phyloP scores from a whole-genome alignment of 1,140 invertebrate genomes.

The Atta cephalotes region DNA sequence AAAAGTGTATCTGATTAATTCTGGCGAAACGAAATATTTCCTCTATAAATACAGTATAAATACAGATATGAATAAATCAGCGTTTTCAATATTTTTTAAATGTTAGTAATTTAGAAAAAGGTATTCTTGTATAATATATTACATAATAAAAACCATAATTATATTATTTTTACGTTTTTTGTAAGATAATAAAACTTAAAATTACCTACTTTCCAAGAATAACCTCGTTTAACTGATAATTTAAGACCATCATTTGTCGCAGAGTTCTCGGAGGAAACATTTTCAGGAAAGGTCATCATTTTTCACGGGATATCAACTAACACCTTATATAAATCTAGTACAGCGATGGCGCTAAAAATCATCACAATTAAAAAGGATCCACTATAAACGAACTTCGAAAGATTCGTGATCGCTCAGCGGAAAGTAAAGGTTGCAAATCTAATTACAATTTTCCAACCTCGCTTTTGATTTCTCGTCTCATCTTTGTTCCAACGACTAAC shows the following conservation, averaged over 20 bases:
- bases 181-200: constrained; percentile 12
- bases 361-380: constrained; percentile 33
- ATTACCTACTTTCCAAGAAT: not conserved
- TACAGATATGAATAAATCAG: not conserved
- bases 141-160: not conserved
- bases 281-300: constrained; percentile 23
- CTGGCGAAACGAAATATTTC: constrained; percentile 11
- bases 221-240: constrained; percentile 3
- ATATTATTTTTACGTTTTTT: not conserved
- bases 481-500: constrained; percentile 2
- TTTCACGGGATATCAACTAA: not conserved
- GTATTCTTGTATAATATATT: constrained; percentile 5
- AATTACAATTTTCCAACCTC: constrained; percentile 50
- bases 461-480: constrained; percentile 61
- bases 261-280: constrained; percentile 10
- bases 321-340: not conserved
- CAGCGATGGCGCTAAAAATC: constrained; percentile 2
- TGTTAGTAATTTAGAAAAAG: not conserved
- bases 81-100: not conserved
- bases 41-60: not conserved
- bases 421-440: not conserved
- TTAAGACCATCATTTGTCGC: not conserved
- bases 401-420: not conserved
- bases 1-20: constrained; percentile 32
- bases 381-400: constrained; percentile 27